Conservation (phyloP, 1,140 invertebrate species). For the Apis dorsata region DNA sequence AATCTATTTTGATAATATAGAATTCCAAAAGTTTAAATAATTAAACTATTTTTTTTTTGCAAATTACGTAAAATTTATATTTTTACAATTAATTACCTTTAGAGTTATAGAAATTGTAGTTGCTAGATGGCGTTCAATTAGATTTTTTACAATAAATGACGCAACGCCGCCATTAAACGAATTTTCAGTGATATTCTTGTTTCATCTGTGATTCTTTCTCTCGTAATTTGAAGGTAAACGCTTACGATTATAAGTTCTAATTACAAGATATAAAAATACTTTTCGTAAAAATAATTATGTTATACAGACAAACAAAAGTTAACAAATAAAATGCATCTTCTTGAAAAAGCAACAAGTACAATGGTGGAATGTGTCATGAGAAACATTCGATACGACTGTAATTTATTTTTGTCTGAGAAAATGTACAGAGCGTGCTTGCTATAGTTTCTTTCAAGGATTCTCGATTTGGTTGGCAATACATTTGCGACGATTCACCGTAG, state of each 20-base stretch:
- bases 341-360: slow-evolving; percentile 7
- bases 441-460: slow-evolving; percentile 29
- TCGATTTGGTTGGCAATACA: slow-evolving; percentile 17
- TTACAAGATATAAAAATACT: not conserved
- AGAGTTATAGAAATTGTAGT: not conserved
- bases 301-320: too few species aligned
- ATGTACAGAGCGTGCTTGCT: not conserved
- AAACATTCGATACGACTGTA: not conserved
- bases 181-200: not conserved
- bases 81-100: not conserved
- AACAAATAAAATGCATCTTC: too few species aligned
- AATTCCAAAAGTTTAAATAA: too few species aligned
- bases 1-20: too few species aligned
- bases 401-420: not conserved
- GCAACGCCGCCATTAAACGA: slow-evolving; percentile 14
- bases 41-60: too few species aligned
- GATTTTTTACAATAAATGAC: not conserved
- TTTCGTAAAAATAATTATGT: not conserved
- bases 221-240: slow-evolving; percentile 16
- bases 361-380: not conserved
- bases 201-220: not conserved
- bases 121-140: not conserved
- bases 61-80: too few species aligned
- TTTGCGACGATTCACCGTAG: not conserved
- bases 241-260: not conserved